Percentiles rank a stretch among this genome's conserved stretches.
Evolutionary conservation across 2,113 vertebrate genomes (phyloP).

Genomic region (Geothlypis trichas): DNA sequence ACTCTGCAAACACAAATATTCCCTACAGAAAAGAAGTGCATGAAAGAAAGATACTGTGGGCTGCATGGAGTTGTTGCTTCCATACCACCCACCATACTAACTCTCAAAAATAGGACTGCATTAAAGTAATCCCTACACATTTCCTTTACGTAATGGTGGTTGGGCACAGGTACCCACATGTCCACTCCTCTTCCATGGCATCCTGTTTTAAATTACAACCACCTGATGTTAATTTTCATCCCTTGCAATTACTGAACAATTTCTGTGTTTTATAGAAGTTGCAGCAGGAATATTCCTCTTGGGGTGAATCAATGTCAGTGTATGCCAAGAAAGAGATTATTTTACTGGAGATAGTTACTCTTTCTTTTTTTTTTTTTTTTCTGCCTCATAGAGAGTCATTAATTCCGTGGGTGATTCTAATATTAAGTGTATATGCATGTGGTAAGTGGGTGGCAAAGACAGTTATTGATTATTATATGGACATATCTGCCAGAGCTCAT

Average conservation of each 20-base stretch:
- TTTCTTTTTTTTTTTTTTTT: background rate
- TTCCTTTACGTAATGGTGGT: background rate
- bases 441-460: constrained; percentile 50
- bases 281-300: constrained; percentile 25
- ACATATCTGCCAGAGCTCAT: constrained; percentile 40
- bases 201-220: background rate
- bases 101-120: constrained; percentile 15
- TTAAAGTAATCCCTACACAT: background rate
- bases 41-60: constrained; percentile 41
- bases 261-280: background rate
- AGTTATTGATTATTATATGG: constrained; percentile 46
- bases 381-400: constrained; percentile 13
- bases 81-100: background rate
- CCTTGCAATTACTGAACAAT: background rate
- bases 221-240: background rate
- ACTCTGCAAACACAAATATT: constrained; percentile 40
- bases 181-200: background rate
- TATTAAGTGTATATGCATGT: constrained; percentile 51
- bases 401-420: constrained; percentile 28
- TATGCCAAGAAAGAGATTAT: constrained; percentile 8
- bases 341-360: constrained; percentile 1
- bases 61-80: background rate
- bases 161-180: background rate
- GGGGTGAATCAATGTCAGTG: constrained; percentile 36
- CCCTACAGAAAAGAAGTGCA: background rate